Evolutionary conservation across 2,888 invertebrate genomes (phyloP).

Genomic region (Pollenia labialis): DNA sequence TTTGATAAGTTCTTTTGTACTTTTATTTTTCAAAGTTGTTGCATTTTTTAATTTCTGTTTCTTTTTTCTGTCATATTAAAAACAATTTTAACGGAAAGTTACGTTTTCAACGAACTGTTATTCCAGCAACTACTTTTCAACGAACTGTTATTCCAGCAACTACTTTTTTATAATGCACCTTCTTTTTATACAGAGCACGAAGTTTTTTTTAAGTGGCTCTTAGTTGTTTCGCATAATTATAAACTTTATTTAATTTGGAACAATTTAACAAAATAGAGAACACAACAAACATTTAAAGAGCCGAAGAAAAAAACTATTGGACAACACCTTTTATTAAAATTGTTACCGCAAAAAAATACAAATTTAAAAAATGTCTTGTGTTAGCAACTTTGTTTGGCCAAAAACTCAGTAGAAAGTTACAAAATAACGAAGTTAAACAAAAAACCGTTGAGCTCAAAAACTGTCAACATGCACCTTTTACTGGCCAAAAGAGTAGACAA

Average conservation of each 20-base stretch:
- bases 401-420: constrained; percentile 28
- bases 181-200: constrained; percentile 35
- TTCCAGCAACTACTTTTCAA: constrained; percentile 35
- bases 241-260: constrained; percentile 70
- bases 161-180: constrained; percentile 14
- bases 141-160: constrained; percentile 57
- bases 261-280: constrained; percentile 58
- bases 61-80: constrained; percentile 51
- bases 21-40: not conserved
- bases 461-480: constrained; percentile 63
- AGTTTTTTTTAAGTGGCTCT: constrained; percentile 62
- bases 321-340: constrained; percentile 68
- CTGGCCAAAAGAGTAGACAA: constrained; percentile 43
- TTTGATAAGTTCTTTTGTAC: constrained; percentile 21
- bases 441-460: constrained; percentile 46
- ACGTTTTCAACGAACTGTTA: constrained; percentile 67
- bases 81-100: constrained; percentile 70
- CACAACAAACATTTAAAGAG: constrained; percentile 26
- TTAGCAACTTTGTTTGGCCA: constrained; percentile 36
- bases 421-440: constrained; percentile 9
- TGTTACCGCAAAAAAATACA: constrained; percentile 41
- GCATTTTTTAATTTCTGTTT: not conserved
- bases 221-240: constrained; percentile 66
- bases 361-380: constrained; percentile 4
- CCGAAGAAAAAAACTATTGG: constrained; percentile 7